Conservation (phyloP, 2,113 vertebrate species). For the Azemiops feae region DNA sequence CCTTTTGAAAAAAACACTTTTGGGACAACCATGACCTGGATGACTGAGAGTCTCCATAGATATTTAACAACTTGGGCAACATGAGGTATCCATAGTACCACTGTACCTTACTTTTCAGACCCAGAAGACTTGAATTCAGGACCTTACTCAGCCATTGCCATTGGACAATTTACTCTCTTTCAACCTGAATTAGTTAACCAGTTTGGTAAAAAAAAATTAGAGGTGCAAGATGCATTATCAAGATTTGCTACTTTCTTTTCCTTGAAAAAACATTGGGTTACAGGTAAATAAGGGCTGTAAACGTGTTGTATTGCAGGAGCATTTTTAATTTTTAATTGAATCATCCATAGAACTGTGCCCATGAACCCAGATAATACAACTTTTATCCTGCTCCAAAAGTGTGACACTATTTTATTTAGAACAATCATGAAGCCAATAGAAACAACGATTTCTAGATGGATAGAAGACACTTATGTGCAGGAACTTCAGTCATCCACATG, state of each 20-base stretch:
- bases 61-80: background rate
- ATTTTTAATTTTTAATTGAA: background rate
- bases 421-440: background rate
- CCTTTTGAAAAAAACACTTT: background rate
- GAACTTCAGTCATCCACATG: background rate
- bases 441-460: background rate
- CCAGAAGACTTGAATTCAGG: background rate
- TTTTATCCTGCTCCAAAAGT: background rate
- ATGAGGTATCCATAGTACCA: background rate
- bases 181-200: background rate
- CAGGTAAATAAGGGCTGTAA: background rate
- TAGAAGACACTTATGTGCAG: no score
- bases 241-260: background rate
- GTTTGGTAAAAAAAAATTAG: background rate
- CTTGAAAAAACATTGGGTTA: background rate
- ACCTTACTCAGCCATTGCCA: background rate
- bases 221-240: background rate
- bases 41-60: background rate
- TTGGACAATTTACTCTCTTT: no score
- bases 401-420: background rate
- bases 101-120: no score
- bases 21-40: background rate
- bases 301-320: background rate
- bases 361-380: background rate
- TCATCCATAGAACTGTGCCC: background rate